Evolutionary conservation across 2,113 vertebrate species (phyloP), one percentile per base, ranked within the genome.

Genomic region (Microcebus murinus): DNA sequence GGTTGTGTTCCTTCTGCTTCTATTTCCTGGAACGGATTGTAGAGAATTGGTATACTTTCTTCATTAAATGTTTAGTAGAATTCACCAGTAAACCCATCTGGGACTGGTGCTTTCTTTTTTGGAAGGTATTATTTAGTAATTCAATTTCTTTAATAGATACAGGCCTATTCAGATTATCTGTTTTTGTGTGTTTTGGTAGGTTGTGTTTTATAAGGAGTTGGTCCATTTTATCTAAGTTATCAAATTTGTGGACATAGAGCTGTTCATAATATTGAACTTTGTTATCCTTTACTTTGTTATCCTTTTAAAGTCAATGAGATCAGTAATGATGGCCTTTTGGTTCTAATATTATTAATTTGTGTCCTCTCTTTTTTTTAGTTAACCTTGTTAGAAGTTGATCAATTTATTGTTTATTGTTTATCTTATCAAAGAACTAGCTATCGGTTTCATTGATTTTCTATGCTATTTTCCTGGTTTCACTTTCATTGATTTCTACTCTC

Each of bases 211-310:
- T 31, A 73, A 83, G 29, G 17, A n/a, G 45, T 57, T 83, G 77
- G 29, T 42, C 23, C 36, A 50, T 50, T n/a, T 61, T 89, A 36
- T 39, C 18, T 57, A 76, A 45, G 45, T 73, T 63, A 68, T 48
- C 21, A 93, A 45, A 87, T 59, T 65, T 36, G 63, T 59, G 31
- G 50, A 36, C n/a, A 34, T 23, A 65, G 39, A 77, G 8, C 87
- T 81, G 34, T 71, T 87, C 63, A 80, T 65, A 67, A 92, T 50
- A 71, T 71, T 87, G n/a, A n/a, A 23, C 45, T 90, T 87, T 87
- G 87, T 70, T 79, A 87, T 48, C 5, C 17, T 31, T 87, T 87
- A 23, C 45, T 90, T 87, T 87, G 87, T 70, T 79, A 87, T 48
- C 5, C 17, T 31, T 87, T 70, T 71, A 27, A 59, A 59, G 15